Percentiles rank a stretch among this genome's conserved stretches.
phyloP scores from a whole-genome alignment of 2,113 vertebrate species.

The Sterrhoptilus dennistouni region DNA sequence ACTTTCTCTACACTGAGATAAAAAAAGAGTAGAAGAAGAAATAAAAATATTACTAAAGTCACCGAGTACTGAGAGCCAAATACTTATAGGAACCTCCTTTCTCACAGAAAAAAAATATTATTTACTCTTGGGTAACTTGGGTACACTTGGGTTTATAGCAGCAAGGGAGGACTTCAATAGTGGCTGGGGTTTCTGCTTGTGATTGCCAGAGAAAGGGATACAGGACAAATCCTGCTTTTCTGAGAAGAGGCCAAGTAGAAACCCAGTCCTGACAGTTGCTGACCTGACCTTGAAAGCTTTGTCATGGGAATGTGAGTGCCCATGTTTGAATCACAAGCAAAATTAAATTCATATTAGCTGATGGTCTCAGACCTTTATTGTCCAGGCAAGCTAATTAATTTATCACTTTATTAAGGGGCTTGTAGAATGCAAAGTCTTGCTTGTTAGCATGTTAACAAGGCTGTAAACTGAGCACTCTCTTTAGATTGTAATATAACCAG shows the following conservation, averaged over 20 bases:
- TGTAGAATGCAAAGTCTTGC: slow-evolving; percentile 8
- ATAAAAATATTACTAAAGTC: neutral
- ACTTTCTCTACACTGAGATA: neutral
- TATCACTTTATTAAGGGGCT: slow-evolving; percentile 16
- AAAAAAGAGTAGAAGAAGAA: neutral
- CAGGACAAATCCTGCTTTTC: neutral
- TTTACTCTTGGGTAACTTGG: neutral
- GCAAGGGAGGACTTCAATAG: neutral
- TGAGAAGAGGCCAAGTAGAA: neutral
- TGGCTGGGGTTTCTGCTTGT: neutral
- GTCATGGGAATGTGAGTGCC: accelerated
- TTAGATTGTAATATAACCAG: slow-evolving; percentile 9
- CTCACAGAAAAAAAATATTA: neutral
- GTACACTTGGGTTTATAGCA: neutral
- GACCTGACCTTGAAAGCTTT: neutral
- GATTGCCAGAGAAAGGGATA: neutral
- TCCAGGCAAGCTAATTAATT: slow-evolving; percentile 45
- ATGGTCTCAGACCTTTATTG: neutral
- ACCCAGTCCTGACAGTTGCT: neutral
- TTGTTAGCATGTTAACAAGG: slow-evolving; percentile 39
- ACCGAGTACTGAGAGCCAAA: neutral
- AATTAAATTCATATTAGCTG: neutral
- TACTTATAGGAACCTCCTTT: neutral
- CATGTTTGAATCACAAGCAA: neutral
- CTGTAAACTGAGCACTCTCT: slow-evolving; percentile 25